Evolutionary conservation across 2,797 vertebrate species (phyloP), one percentile per base, ranked within the genome.

Genomic region (Danio aesculapii): DNA sequence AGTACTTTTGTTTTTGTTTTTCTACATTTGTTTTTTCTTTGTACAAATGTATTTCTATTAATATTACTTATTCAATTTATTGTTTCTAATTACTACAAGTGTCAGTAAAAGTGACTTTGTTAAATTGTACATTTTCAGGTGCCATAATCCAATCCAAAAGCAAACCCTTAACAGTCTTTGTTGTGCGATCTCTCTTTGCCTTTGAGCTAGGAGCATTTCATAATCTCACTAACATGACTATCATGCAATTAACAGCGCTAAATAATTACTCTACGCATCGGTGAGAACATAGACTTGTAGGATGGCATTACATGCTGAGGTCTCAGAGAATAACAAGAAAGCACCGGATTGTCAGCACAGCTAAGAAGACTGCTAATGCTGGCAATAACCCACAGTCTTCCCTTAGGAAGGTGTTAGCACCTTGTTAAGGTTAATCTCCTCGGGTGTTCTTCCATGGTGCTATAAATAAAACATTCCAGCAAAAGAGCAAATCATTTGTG

Each of bases 351-450:
- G 64, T 70, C 58, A 76, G 43, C 64, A 55, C 47, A 30, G 64
- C 66, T 67, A 70, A 46, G 49, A 70, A 59, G 44, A 55, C 5
- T 6, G 55, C 47, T 82, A 74, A 74, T 67, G 44, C 81, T 63
- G 57, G 47, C 39, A 17, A 52, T 71, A 73, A 70, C 66, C 61
- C 57, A 52, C 75, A 77, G 50, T 1, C 52, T 81, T 73, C 58
- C 17, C 62, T 82, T 55, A 53, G 63, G 50, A 74, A 59, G 85
- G 86, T 90, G 92, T 84, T 76, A 66, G 88, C 81, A 91, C 89
- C 90, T 89, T 84, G 85, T 92, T 92, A 91, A 71, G 52, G 84
- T 75, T 88, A 87, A 91, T 88, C 91, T 84, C 78, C 77, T 82
- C 43, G 44, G 81, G 61, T 39, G 17, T 77, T 82, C 84, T 73